Conservation (phyloP, 2,113 vertebrate genomes). For the Seriola quinqueradiata region DNA sequence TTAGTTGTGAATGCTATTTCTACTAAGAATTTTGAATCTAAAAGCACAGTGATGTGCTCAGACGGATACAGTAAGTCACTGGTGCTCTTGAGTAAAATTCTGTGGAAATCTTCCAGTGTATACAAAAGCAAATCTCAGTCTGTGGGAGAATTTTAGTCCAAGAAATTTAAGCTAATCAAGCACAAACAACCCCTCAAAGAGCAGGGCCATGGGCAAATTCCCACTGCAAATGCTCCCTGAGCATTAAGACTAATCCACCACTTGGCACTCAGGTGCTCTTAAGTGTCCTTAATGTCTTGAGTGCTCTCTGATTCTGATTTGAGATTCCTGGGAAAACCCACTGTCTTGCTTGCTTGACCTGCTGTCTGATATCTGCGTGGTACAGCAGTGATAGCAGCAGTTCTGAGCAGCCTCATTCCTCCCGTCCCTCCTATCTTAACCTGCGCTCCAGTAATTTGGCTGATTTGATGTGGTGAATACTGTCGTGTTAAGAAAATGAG, state of each 20-base stretch:
- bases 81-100: not conserved
- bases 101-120: not conserved
- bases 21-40: not conserved
- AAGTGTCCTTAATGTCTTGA: slow-evolving; percentile 36
- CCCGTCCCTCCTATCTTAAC: not conserved
- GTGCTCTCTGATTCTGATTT: slow-evolving; percentile 39
- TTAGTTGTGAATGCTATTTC: too few relatives aligned
- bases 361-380: not conserved
- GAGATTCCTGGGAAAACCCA: slow-evolving; percentile 17
- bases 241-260: slow-evolving; percentile 23
- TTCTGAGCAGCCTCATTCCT: not conserved
- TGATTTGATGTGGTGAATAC: not conserved
- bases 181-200: slow-evolving; percentile 30
- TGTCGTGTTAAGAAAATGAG: not conserved
- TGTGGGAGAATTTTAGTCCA: not conserved
- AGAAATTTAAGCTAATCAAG: slow-evolving; percentile 14
- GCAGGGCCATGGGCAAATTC: not conserved
- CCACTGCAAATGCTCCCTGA: not conserved
- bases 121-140: slow-evolving; percentile 16
- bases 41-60: not conserved
- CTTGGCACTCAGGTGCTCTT: slow-evolving; percentile 10
- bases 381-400: not conserved
- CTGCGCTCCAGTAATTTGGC: not conserved
- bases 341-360: not conserved
- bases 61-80: not conserved